These are phyloP conservation scores for Stegophylla sp. DNA, from an alignment of 2,888 invertebrate genomes.

Conservation along the genomic window DNA sequence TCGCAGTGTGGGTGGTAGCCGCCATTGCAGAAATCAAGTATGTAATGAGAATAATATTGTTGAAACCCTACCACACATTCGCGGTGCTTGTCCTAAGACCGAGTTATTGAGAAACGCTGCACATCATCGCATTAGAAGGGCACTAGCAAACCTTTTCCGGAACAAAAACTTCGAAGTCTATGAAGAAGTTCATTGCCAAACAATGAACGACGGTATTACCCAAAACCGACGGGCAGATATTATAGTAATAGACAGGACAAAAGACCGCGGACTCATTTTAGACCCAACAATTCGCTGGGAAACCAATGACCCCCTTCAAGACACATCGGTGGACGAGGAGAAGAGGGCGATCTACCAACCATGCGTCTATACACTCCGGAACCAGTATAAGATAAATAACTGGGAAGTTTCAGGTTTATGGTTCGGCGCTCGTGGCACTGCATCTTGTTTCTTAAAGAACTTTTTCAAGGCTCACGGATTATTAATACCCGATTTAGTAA, in stretches of 20 bases:
- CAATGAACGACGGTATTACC: no score
- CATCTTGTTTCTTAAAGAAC: no score
- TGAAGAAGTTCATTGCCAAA: no score
- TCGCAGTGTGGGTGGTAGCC: constrained; percentile 7
- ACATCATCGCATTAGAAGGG: no score
- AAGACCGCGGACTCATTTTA: not conserved
- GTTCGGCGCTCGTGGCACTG: not conserved
- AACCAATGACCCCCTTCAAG: not conserved
- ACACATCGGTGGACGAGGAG: not conserved
- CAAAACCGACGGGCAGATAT: not conserved
- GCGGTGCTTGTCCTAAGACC: constrained; percentile 25
- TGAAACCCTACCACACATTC: not conserved
- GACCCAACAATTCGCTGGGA: not conserved
- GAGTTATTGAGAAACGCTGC: no score
- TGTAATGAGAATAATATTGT: constrained; percentile 48
- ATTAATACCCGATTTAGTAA: no score
- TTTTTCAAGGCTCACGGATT: no score
- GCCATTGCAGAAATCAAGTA: constrained; percentile 22
- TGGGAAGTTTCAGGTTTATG: constrained; percentile 3
- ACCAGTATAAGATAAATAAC: not conserved
- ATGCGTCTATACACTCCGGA: not conserved
- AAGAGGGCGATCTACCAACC: constrained; percentile 2
- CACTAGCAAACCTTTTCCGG: no score
- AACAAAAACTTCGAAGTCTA: no score
- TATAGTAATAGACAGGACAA: not conserved